Evolutionary conservation across 1,140 invertebrate species (phyloP), one percentile per base, ranked within the genome.

Genomic region (Pachyrhynchus sulphureomaculatus): DNA sequence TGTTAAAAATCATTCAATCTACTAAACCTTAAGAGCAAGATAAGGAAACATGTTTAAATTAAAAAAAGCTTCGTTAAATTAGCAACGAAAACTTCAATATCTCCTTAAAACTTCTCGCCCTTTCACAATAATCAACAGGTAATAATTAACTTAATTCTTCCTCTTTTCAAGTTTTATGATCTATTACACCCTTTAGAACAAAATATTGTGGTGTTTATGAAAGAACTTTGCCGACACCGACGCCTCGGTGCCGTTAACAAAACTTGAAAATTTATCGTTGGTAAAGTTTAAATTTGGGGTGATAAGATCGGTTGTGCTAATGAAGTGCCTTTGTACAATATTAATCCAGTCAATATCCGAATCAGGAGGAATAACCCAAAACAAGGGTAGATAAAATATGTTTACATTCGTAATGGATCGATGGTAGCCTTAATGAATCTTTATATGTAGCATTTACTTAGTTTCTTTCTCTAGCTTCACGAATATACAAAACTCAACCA

Each of bases 271-370:
- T 47, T 47, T 47, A 47, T 26, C 29, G 21, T 44, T 47, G 44
- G 44, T 23, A 24, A 47, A 47, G 44, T 47, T 47, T 47, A 47
- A 47, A 52, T 24, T 52, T 18, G 26, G 17, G 10, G 48, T 29
- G 60, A 58, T 63, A 54, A 47, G 55, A 66, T 66, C 55, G 17
- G 48, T 18, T 44, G 49, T 51, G 36, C 55, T 66, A 66, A 66
- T 66, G 60, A 66, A 62, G 64, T 58, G 59, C 42, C 48, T 33
- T 37, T 52, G 52, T 54, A 62, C 64, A 58, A 62, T 62, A 62
- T 57, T 65, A 65, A 65, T 65, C 52, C 34, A n/a, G 29, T 26
- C 53, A 36, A 55, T 41, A 55, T 32, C 53, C 39, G 39, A 42
- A 0, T 12, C 15, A 18, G 18, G 39, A 3, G 39, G 12, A 21